These are phyloP conservation scores for Spea bombifrons DNA, from an alignment of 2,113 vertebrate species.

Conservation along the genomic window DNA sequence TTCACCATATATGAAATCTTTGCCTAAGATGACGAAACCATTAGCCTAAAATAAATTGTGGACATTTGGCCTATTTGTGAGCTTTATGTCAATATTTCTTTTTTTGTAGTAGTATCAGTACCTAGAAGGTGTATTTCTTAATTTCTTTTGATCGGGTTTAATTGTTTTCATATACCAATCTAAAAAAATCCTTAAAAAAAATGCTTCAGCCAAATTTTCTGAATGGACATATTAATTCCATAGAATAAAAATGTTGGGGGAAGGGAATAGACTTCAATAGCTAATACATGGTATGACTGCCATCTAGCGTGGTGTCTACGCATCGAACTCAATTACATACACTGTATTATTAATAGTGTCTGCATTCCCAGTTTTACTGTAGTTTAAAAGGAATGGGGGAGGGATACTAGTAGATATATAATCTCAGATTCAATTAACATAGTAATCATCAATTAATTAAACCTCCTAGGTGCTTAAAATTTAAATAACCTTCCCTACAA, in stretches of 20 bases:
- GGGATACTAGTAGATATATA: neutral
- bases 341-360: neutral
- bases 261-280: neutral
- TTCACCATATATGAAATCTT: no score
- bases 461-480: constrained; percentile 16
- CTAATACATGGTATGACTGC: constrained; percentile 28
- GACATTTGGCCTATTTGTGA: no score
- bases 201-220: constrained; percentile 23
- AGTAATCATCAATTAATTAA: constrained; percentile 32
- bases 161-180: neutral
- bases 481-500: constrained; percentile 11
- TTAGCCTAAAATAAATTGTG: no score
- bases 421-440: constrained; percentile 38
- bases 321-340: constrained; percentile 3
- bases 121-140: no score
- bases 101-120: no score
- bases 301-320: constrained; percentile 39
- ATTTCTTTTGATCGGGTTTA: no score
- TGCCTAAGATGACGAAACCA: no score
- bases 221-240: constrained; percentile 23
- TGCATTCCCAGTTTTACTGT: neutral
- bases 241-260: constrained; percentile 29
- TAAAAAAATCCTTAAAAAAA: neutral
- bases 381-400: constrained; percentile 2
- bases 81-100: no score